Percentiles rank a stretch among this genome's conserved stretches.
Conservation (phyloP, 2,113 vertebrate species). For the Pogona vitticeps region DNA sequence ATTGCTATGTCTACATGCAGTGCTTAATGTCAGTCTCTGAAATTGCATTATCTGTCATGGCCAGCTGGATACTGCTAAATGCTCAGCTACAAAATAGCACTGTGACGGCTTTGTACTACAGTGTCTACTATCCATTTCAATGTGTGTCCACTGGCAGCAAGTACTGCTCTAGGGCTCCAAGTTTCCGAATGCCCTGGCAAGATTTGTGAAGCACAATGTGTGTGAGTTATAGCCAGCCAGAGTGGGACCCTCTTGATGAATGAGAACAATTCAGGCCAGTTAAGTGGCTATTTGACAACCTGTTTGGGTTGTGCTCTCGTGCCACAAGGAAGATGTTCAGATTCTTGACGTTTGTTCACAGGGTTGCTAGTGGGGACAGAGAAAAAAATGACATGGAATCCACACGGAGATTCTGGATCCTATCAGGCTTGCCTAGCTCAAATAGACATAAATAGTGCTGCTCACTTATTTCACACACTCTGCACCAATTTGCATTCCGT, state of each 20-base stretch:
- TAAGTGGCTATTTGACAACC: constrained; percentile 3
- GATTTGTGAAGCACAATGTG: constrained; percentile 3
- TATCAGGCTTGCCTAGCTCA: background rate
- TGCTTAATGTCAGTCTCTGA: constrained; percentile 11
- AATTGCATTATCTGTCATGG: constrained; percentile 38
- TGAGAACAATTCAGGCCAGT: constrained; percentile 8
- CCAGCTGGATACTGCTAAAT: constrained; percentile 56
- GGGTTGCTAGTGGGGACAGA: background rate
- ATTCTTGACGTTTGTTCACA: background rate
- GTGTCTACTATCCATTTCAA: constrained; percentile 44
- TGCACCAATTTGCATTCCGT: background rate
- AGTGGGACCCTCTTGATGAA: background rate
- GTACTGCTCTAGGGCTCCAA: constrained; percentile 55
- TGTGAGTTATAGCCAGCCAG: constrained; percentile 14
- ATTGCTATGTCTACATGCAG: constrained; percentile 5
- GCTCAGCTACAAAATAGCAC: constrained; percentile 47
- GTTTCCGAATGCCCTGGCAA: constrained; percentile 7
- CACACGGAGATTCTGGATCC: background rate
- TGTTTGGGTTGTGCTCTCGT: background rate
- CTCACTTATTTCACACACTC: too few species aligned
- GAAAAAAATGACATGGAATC: background rate
- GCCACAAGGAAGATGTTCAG: background rate
- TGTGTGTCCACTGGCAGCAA: constrained; percentile 48
- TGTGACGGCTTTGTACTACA: constrained; percentile 47
- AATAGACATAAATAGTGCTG: background rate